Percentiles rank a stretch among this genome's conserved stretches.
Conservation (phyloP, 2,797 vertebrate genomes). For the Microcaecilia unicolor region DNA sequence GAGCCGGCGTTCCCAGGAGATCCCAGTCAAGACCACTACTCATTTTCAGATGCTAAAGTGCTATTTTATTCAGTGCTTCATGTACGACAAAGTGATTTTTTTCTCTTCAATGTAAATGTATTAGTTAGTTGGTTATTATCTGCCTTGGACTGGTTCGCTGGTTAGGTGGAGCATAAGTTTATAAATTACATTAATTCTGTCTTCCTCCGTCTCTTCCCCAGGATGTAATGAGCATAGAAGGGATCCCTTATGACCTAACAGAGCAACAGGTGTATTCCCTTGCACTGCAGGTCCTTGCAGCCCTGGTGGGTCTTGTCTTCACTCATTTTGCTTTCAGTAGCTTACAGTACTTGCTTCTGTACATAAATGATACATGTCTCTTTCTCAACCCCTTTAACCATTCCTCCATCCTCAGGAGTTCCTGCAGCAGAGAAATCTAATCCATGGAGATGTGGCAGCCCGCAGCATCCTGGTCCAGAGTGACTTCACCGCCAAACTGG, state of each 20-base stretch:
- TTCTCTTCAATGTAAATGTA: too few species aligned
- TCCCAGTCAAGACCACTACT: too few species aligned
- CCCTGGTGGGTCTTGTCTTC: constrained; percentile 69
- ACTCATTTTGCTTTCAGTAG: neutral
- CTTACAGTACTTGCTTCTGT: too few species aligned
- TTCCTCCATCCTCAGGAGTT: constrained; percentile 57
- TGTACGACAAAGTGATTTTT: too few species aligned
- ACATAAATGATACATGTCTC: too few species aligned
- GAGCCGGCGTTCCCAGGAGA: too few species aligned
- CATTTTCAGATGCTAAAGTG: too few species aligned
- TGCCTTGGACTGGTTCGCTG: too few species aligned
- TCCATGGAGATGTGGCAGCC: constrained; percentile 81
- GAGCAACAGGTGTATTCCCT: constrained; percentile 77
- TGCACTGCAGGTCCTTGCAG: constrained; percentile 74
- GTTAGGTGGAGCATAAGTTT: too few species aligned
- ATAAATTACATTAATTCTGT: too few species aligned
- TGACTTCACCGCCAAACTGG: constrained; percentile 70
- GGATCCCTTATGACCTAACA: constrained; percentile 71
- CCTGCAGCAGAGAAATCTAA: constrained; percentile 71
- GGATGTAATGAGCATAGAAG: constrained; percentile 55
- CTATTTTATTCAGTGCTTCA: too few species aligned
- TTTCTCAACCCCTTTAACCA: constrained; percentile 3
- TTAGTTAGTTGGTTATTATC: too few species aligned
- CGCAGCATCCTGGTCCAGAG: constrained; percentile 70
- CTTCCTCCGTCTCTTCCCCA: constrained; percentile 16